Percentiles rank a stretch among this genome's conserved stretches.
Conservation (phyloP, 2,113 vertebrate genomes). For the Leucopsar rothschildi region DNA sequence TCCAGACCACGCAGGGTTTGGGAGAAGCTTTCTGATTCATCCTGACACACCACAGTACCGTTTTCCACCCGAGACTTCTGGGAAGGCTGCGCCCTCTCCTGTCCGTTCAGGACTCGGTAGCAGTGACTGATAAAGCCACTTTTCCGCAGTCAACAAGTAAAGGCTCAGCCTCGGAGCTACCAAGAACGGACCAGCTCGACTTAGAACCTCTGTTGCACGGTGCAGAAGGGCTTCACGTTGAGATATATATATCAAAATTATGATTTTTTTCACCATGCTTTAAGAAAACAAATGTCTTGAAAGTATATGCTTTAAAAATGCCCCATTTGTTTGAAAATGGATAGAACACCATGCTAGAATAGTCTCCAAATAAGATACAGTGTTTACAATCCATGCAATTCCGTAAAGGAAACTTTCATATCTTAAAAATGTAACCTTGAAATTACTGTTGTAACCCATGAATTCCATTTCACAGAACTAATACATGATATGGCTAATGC, state of each 20-base stretch:
- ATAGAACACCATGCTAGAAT: background rate
- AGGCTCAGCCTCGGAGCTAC: background rate
- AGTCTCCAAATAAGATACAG: background rate
- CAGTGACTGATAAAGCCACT: background rate
- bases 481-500: background rate
- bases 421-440: background rate
- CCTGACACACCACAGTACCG: too few species aligned
- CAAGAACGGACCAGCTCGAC: background rate
- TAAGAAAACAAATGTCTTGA: background rate
- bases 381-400: background rate
- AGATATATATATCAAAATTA: background rate
- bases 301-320: background rate
- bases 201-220: background rate
- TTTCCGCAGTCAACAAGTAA: background rate
- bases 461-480: background rate
- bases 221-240: background rate
- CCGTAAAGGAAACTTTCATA: background rate
- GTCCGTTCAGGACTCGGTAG: background rate
- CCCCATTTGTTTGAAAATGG: background rate
- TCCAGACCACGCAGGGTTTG: background rate
- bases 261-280: background rate
- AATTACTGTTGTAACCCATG: background rate
- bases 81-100: slow-evolving; percentile 44
- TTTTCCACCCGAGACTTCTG: background rate
- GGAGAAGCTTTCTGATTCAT: background rate